These are phyloP conservation scores for Drosophila anomelani DNA, from an alignment of 2,888 invertebrate species.

Conservation along the genomic window DNA sequence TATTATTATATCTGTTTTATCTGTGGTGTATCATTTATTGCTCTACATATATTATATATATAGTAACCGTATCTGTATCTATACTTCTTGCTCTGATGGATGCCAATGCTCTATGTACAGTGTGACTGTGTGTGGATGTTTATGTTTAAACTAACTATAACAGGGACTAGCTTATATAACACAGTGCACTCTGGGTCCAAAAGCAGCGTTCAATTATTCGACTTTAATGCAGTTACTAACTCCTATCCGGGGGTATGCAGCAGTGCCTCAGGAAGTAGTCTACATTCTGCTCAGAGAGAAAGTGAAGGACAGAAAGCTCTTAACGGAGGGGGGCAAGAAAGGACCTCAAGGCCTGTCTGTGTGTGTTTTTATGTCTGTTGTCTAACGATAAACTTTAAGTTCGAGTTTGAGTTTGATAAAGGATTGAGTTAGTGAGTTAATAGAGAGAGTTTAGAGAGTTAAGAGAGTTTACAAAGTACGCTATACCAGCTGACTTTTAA, in stretches of 20 bases:
- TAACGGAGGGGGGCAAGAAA: slow-evolving; percentile 8
- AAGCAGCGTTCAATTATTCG: slow-evolving; percentile 35
- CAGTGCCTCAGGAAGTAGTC: slow-evolving; percentile 30
- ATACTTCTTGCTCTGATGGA: slow-evolving; percentile 29
- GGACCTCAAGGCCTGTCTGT: neutral
- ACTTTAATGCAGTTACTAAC: slow-evolving; percentile 22
- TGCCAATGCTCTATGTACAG: slow-evolving; percentile 69
- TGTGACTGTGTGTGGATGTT: slow-evolving; percentile 42
- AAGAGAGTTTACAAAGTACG: slow-evolving; percentile 47
- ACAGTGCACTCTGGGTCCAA: slow-evolving; percentile 43
- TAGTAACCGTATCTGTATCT: slow-evolving; percentile 49
- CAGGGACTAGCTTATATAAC: slow-evolving; percentile 61
- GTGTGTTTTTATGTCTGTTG: slow-evolving; percentile 13
- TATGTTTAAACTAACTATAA: slow-evolving; percentile 76
- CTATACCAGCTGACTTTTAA: slow-evolving; percentile 58
- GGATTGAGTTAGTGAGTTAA: slow-evolving; percentile 35
- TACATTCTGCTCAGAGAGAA: slow-evolving; percentile 33
- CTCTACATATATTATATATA: slow-evolving; percentile 61
- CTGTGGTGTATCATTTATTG: slow-evolving; percentile 61
- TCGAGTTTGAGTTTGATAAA: slow-evolving; percentile 26
- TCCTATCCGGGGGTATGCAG: neutral
- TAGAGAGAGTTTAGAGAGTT: slow-evolving; percentile 31
- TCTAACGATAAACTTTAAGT: slow-evolving; percentile 52
- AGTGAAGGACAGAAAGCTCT: slow-evolving; percentile 36
- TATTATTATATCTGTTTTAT: slow-evolving; percentile 46